Conservation (phyloP, 2,113 vertebrate genomes). For the Indicator maculatus region DNA sequence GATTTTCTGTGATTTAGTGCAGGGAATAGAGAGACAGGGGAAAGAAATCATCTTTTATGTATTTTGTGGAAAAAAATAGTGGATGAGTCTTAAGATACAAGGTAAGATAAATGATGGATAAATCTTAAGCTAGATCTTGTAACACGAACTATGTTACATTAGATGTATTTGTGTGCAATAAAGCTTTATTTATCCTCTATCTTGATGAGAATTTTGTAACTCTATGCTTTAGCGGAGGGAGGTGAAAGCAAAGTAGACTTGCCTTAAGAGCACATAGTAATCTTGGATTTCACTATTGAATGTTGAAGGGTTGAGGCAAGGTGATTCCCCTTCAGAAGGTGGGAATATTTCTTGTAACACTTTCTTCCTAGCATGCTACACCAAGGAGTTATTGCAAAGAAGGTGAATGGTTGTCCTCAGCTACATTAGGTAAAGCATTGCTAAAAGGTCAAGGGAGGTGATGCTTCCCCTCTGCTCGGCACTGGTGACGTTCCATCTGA, state of each 20-base stretch:
- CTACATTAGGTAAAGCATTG: neutral
- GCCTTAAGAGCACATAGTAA: neutral
- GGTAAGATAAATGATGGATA: neutral
- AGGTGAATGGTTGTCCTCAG: neutral
- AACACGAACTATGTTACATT: neutral
- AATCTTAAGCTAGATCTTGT: neutral
- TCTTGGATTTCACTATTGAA: neutral
- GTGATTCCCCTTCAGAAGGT: neutral
- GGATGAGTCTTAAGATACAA: neutral
- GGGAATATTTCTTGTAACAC: neutral
- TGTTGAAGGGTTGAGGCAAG: neutral
- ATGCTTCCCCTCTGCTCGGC: neutral
- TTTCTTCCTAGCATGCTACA: neutral
- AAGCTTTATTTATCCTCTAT: neutral
- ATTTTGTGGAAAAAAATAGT: neutral
- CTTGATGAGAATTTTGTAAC: neutral
- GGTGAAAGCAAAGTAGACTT: neutral
- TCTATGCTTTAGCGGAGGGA: neutral
- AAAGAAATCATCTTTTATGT: rapidly evolving
- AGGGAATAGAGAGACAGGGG: neutral
- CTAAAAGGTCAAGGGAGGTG: neutral
- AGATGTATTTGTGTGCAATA: neutral
- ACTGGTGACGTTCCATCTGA: neutral
- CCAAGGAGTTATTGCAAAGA: neutral
- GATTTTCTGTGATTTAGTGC: neutral